Evolutionary conservation across 2,888 invertebrate species (phyloP), one percentile per base, ranked within the genome.

Genomic region (Branchinecta sandiegonensis): DNA sequence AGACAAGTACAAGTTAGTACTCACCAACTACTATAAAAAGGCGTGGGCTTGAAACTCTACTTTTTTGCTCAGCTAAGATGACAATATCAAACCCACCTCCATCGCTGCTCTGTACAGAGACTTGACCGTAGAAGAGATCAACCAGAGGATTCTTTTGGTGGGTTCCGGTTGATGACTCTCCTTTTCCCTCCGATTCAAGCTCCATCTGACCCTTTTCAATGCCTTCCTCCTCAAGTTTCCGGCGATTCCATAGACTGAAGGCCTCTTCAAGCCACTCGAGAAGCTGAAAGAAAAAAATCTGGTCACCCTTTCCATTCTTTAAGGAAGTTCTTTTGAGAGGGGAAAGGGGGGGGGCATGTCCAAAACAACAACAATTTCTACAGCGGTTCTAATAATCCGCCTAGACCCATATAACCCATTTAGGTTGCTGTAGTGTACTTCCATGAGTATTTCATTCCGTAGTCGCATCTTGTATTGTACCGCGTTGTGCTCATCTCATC

Each of bases 61-160:
- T 23, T 23, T 23, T 23, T 2, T 23, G 23, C 23, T 23, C 23
- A 23, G 23, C 23, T 23, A 23, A 2, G 6, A 37, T 6, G 37
- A 37, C 2, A 37, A 37, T 37, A 37, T 37, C 37, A 37, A 37
- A 56, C 56, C 9, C 17, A 56, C 56, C 17, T 14, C 56, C 56
- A 56, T 67, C 64, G 14, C 65, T 67, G 2, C 78, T 78, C 71
- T 79, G 78, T 47, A 77, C 77, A 67, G 75, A 72, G 71, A 76
- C 77, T 71, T 77, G 77, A 3, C 80, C 80, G 73, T 79, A 79
- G 73, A 80, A 79, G 70, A 80, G 74, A 71, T 78, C 76, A 48
- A 77, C 74, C 74, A 80, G 78, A 9, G 79, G 79, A 72, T 80
- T 80, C n/a, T 71, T 70, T 67, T 71, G 71, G n/a, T 65, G 23